A percentile compares a stretch with the other conserved stretches of the same genome.
Conservation (phyloP, 2,113 vertebrate species). For the Onychostoma macrolepis region DNA sequence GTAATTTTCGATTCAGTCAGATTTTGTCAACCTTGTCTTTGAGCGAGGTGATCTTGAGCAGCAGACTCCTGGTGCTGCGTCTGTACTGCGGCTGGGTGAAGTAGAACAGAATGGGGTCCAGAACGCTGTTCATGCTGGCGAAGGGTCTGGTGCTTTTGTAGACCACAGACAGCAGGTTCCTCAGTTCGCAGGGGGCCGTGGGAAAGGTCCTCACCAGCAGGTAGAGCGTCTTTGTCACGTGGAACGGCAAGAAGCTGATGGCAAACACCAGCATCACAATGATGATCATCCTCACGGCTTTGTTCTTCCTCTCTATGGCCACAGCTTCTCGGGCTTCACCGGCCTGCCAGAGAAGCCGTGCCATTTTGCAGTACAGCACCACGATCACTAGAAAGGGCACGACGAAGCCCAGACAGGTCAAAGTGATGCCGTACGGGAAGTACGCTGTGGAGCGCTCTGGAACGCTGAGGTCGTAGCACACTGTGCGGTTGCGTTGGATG, state of each 20-base stretch:
- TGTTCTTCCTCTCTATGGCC: slow-evolving; percentile 80
- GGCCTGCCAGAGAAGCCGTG: slow-evolving; percentile 82
- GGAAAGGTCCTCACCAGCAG: slow-evolving; percentile 81
- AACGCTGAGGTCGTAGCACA: slow-evolving; percentile 91
- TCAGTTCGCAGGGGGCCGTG: slow-evolving; percentile 64
- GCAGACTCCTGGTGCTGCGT: slow-evolving; percentile 76
- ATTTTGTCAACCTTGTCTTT: slow-evolving; percentile 64
- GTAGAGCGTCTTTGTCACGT: slow-evolving; percentile 93
- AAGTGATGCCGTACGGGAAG: slow-evolving; percentile 92
- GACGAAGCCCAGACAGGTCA: slow-evolving; percentile 87
- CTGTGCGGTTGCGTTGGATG: slow-evolving; percentile 89
- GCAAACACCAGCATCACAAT: slow-evolving; percentile 87
- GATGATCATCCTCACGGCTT: slow-evolving; percentile 87
- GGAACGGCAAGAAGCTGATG: slow-evolving; percentile 95
- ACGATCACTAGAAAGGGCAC: slow-evolving; percentile 88
- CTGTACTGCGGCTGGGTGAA: slow-evolving; percentile 90
- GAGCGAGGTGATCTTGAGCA: slow-evolving; percentile 80
- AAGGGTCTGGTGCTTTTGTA: slow-evolving; percentile 94
- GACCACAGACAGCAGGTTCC: slow-evolving; percentile 85
- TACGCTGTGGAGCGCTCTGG: slow-evolving; percentile 78
- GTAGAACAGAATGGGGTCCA: slow-evolving; percentile 96
- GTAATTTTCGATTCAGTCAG: slow-evolving; percentile 47
- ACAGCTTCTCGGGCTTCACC: slow-evolving; percentile 67
- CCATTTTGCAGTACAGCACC: slow-evolving; percentile 88
- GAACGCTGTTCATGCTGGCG: slow-evolving; percentile 94